These are phyloP conservation scores for Salminus brasiliensis DNA, from an alignment of 2,113 vertebrate genomes.

Conservation along the genomic window DNA sequence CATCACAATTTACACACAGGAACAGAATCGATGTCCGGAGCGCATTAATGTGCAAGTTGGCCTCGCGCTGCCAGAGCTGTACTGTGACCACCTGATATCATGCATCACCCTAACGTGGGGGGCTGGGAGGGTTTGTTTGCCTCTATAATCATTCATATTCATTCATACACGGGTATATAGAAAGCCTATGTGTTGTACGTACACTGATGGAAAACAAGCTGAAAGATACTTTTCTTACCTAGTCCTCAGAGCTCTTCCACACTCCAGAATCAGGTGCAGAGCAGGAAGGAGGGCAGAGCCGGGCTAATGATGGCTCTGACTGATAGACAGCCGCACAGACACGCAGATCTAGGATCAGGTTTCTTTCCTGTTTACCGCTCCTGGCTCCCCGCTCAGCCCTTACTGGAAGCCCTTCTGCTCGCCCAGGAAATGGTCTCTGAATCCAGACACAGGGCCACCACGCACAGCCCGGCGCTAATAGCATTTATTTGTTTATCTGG, in stretches of 20 bases:
- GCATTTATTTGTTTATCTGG: conserved; percentile 84
- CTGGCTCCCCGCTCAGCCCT: conserved; percentile 66
- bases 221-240: conserved; percentile 23
- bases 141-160: conserved; percentile 27
- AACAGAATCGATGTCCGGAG: conserved; percentile 49
- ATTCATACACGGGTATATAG: conserved; percentile 20
- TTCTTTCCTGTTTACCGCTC: conserved; percentile 83
- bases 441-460: conserved; percentile 72
- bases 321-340: conserved; percentile 64
- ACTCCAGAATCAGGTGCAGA: not conserved
- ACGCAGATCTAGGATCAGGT: conserved; percentile 73
- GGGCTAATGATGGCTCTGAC: conserved; percentile 73
- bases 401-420: conserved; percentile 79
- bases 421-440: conserved; percentile 80
- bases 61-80: not conserved
- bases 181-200: not conserved
- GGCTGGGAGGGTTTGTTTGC: conserved; percentile 39
- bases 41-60: conserved; percentile 46
- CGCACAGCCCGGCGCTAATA: conserved; percentile 72
- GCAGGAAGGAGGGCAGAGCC: conserved; percentile 60
- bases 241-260: not conserved
- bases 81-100: conserved; percentile 13
- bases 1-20: conserved; percentile 54
- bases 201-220: not conserved
- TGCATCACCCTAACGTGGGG: conserved; percentile 32